Percentiles rank a stretch among this genome's conserved stretches.
These are phyloP conservation scores for Desmophyllum pertusum DNA, from an alignment of 92 coral and sea anemone species.

Conservation along the genomic window DNA sequence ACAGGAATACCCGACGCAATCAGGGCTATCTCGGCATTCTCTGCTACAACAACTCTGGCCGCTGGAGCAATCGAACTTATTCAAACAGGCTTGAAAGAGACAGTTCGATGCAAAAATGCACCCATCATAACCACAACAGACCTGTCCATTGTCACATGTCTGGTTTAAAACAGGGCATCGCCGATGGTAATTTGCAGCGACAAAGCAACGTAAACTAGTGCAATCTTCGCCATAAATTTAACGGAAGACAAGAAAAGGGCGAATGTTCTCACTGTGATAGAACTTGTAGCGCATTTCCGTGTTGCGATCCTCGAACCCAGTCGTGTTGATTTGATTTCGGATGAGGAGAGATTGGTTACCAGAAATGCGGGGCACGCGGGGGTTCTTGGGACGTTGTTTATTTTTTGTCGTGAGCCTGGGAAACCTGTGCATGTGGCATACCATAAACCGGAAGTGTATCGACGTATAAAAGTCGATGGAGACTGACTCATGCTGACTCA, in stretches of 20 bases:
- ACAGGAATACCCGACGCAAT: not conserved
- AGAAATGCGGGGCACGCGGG: too few species aligned
- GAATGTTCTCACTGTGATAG: not conserved
- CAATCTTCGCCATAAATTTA: not conserved
- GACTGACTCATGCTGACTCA: too few species aligned
- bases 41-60: conserved; percentile 1
- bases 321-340: too few species aligned
- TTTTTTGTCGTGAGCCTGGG: too few species aligned
- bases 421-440: too few species aligned
- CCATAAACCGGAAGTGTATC: too few species aligned
- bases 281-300: too few species aligned
- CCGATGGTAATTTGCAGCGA: not conserved
- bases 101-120: not conserved
- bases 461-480: too few species aligned
- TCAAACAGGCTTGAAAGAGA: not conserved
- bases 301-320: too few species aligned
- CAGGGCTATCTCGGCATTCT: not conserved
- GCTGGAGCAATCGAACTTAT: not conserved
- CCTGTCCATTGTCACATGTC: not conserved
- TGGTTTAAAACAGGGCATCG: not conserved
- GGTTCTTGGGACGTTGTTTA: too few species aligned
- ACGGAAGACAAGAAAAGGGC: not conserved
- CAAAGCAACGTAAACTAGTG: not conserved
- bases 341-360: too few species aligned
- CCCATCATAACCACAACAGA: not conserved